Evolutionary conservation across 2,888 invertebrate genomes (phyloP).

Genomic region (Heteromurus nitidus): DNA sequence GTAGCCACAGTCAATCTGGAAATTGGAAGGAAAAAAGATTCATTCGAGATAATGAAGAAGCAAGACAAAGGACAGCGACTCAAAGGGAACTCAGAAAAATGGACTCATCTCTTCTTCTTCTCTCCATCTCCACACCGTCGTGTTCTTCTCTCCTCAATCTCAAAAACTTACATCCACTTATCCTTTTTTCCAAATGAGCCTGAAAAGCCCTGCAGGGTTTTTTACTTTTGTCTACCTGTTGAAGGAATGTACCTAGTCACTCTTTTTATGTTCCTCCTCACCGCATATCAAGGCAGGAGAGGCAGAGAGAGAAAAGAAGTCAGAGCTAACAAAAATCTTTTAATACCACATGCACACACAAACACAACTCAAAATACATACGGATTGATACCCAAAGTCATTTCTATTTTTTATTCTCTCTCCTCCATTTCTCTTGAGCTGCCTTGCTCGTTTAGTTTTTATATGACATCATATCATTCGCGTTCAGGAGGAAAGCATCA

Average conservation of each 20-base stretch:
- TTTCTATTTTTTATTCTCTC: no score
- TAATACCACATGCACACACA: constrained; percentile 15
- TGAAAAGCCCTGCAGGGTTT: constrained; percentile 65
- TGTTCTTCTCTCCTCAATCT: not conserved
- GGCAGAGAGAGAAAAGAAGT: constrained; percentile 8
- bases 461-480: no score
- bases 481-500: not conserved
- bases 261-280: constrained; percentile 37
- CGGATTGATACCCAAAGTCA: no score
- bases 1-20: constrained; percentile 56
- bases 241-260: constrained; percentile 64
- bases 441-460: no score
- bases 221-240: constrained; percentile 56
- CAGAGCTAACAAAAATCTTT: not conserved
- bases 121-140: constrained; percentile 1
- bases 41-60: constrained; percentile 52
- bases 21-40: constrained; percentile 43
- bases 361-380: not conserved
- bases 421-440: not conserved
- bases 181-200: constrained; percentile 60
- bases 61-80: constrained; percentile 59
- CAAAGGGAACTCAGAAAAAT: constrained; percentile 41
- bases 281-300: constrained; percentile 14
- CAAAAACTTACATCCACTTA: constrained; percentile 34
- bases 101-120: constrained; percentile 48